Evolutionary conservation across 2,888 invertebrate genomes (phyloP).

Genomic region (Troglohyphantes excavatus): DNA sequence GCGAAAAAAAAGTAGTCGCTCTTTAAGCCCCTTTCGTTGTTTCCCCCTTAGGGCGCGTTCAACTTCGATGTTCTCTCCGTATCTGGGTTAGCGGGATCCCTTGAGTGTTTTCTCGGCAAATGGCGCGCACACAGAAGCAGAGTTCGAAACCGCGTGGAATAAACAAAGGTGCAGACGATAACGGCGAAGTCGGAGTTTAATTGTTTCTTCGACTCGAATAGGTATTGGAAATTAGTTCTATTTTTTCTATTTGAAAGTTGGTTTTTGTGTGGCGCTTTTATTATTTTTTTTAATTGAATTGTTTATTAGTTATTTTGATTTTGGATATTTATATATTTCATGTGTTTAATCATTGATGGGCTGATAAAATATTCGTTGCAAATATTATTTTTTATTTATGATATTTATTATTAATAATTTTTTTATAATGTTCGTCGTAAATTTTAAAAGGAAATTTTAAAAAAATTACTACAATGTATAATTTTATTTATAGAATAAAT

Average conservation of each 20-base stretch:
- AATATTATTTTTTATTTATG: no score
- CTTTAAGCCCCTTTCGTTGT: constrained; percentile 35
- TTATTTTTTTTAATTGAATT: not conserved
- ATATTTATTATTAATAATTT: no score
- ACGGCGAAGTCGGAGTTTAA: not conserved
- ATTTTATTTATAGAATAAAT: no score
- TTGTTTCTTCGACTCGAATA: constrained; percentile 23
- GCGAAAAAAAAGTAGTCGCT: not conserved
- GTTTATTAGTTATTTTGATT: no score
- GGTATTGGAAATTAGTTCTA: constrained; percentile 18
- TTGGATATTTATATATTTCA: no score
- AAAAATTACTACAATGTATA: no score
- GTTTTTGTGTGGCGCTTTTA: not conserved
- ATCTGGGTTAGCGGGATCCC: constrained; percentile 73
- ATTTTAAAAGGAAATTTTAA: no score
- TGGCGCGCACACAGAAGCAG: constrained; percentile 14
- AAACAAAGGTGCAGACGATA: constrained; percentile 18
- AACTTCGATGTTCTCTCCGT: constrained; percentile 28
- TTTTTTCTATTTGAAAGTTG: not conserved
- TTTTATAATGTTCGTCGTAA: no score
- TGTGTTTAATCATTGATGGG: no score
- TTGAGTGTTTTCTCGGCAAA: constrained; percentile 8
- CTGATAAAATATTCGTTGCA: no score
- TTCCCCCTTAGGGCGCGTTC: constrained; percentile 51
- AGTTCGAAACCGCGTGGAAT: constrained; percentile 19